Percentiles rank a stretch among this genome's conserved stretches.
phyloP scores from a whole-genome alignment of 2,797 vertebrate genomes.

The Potorous gilbertii region DNA sequence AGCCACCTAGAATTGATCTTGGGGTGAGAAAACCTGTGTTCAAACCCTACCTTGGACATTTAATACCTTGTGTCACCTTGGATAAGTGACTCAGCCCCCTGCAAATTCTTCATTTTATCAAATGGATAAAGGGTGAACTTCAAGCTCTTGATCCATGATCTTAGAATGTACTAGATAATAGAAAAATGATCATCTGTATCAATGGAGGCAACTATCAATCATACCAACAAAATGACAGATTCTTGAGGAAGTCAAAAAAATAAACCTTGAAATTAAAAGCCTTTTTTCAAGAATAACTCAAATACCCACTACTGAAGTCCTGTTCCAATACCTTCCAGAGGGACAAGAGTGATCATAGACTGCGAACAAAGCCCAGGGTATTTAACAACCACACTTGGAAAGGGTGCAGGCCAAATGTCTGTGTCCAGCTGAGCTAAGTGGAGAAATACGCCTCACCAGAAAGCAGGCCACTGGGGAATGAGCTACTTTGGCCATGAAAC shows the following conservation, averaged over 20 bases:
- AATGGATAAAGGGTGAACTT: background rate
- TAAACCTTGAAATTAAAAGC: background rate
- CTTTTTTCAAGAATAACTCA: background rate
- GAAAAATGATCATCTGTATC: background rate
- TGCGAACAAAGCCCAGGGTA: background rate
- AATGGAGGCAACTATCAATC: background rate
- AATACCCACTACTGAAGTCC: background rate
- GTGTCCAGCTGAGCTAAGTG: background rate
- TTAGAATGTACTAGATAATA: background rate
- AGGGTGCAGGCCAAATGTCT: background rate
- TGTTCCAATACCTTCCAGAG: background rate
- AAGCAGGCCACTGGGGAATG: background rate
- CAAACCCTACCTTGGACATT: background rate
- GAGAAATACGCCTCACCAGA: background rate
- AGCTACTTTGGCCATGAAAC: background rate
- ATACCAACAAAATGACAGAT: background rate
- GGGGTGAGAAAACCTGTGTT: background rate
- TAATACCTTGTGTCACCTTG: background rate
- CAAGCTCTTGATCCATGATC: background rate
- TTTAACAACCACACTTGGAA: background rate
- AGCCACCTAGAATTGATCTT: background rate
- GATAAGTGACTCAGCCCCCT: background rate
- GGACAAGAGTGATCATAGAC: background rate
- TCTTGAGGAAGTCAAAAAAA: background rate
- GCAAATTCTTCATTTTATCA: background rate